Conservation (phyloP, 2,113 vertebrate species). For the Hemibates koningsi region DNA sequence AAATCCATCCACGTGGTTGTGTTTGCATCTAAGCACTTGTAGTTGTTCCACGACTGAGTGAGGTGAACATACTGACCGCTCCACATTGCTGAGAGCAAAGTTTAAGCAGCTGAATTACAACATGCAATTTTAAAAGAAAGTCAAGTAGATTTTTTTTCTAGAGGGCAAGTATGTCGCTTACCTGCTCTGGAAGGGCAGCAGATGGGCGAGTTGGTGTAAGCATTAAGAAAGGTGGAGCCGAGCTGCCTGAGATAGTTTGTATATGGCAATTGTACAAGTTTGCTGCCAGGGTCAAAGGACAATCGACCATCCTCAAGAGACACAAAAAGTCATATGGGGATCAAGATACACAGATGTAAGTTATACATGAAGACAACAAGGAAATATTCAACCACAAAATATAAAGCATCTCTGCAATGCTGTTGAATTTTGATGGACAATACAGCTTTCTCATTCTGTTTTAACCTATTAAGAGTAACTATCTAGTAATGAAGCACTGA, state of each 20-base stretch:
- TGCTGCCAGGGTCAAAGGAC: constrained; percentile 81
- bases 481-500: background rate
- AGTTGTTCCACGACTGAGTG: constrained; percentile 97
- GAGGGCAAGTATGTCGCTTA: constrained; percentile 24
- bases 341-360: background rate
- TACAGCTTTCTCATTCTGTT: background rate
- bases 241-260: constrained; percentile 78
- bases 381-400: background rate
- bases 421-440: background rate
- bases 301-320: constrained; percentile 88
- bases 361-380: background rate
- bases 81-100: constrained; percentile 84
- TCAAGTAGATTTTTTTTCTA: background rate
- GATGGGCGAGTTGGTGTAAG: constrained; percentile 95
- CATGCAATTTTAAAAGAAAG: background rate
- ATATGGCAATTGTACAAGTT: constrained; percentile 81
- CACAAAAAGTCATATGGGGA: background rate
- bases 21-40: constrained; percentile 84
- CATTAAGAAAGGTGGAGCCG: constrained; percentile 82
- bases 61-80: constrained; percentile 91
- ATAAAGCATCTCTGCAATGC: background rate
- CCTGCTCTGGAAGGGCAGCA: constrained; percentile 97
- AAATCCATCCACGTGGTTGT: constrained; percentile 92
- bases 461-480: background rate
- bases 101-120: background rate